Conservation (phyloP, 2,797 vertebrate species). For the Scyliorhinus canicula region DNA sequence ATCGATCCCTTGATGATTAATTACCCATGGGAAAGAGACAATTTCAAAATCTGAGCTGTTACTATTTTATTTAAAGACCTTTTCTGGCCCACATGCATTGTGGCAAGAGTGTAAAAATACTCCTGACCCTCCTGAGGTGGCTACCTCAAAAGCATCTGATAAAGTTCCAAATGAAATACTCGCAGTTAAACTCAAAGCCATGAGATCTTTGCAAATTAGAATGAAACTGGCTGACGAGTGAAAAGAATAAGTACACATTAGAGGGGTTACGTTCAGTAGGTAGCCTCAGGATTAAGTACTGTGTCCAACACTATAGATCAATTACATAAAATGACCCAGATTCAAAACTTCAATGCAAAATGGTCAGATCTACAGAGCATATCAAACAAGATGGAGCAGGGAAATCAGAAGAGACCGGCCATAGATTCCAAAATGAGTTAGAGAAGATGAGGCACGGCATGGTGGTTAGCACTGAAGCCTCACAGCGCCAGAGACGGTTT, state of each 20-base stretch:
- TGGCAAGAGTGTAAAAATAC: not conserved
- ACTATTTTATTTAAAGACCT: not conserved
- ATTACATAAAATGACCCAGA: not conserved
- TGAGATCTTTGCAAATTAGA: not conserved
- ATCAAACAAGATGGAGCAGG: not conserved
- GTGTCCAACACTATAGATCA: not conserved
- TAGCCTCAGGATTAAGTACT: not conserved
- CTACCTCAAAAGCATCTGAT: not conserved
- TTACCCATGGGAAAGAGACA: not conserved
- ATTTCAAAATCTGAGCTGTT: not conserved
- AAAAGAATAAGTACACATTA: not conserved
- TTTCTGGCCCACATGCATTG: not conserved
- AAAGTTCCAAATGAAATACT: not conserved
- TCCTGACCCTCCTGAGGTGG: not conserved
- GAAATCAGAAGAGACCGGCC: not conserved
- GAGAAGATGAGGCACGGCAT: too few relatives aligned
- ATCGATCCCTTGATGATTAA: not conserved
- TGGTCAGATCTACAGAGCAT: not conserved
- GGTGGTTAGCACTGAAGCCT: too few relatives aligned
- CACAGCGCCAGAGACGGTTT: too few relatives aligned
- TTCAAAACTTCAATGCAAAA: not conserved
- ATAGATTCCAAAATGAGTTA: not conserved
- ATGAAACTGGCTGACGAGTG: not conserved
- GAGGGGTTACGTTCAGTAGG: not conserved
- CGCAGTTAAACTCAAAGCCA: not conserved